Evolutionary conservation across 2,888 invertebrate genomes (phyloP), one percentile per base, ranked within the genome.

Genomic region (Pristionchus fissidentatus): DNA sequence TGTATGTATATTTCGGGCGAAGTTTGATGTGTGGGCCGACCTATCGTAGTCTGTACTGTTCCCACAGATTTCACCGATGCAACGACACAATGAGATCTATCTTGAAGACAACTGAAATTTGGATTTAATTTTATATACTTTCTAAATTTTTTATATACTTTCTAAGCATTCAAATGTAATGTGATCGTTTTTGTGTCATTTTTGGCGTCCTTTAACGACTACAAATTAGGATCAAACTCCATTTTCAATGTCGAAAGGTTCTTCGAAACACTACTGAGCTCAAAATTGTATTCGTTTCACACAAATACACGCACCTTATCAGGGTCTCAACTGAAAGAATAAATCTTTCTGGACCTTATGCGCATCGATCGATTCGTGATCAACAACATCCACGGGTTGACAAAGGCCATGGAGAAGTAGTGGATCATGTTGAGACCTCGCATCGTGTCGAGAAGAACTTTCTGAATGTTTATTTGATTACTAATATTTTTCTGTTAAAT

Each of bases 301-400:
- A 7, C 22, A 7, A 19, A 3, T 55, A 7, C n/a, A 8, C 8
- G 22, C 55, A 55, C 10, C n/a, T 1, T 8, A 10, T 57, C 26
- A 57, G 10, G 32, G 38, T 38, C n/a, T 70, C 41, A 70, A 13
- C 41, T 38, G 70, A 70, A 70, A 41, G 70, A 70, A 41, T 70
- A 70, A 70, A 70, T 41, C 10, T 70, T 7, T 35, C 41, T 70
- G 41, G 70, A 70, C 70, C 70, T 70, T 70, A 26, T 70, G 8
- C 70, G 3, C 70, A 70, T 70, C 41, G 70, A 43, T 8, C 41
- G 41, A 41, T 41, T 70, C n/a, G 70, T 70, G 41, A 70, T 41
- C 10, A 70, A 26, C n/a, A 70, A 41, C 13, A 41, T 41, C 70
- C 70, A 70, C 2, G 70, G 70, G 43, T 70, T 70, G n/a, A 70